Percentiles rank a stretch among this genome's conserved stretches.
These are phyloP conservation scores for Gibbula magus DNA, from an alignment of 2,888 invertebrate species.

Conservation along the genomic window DNA sequence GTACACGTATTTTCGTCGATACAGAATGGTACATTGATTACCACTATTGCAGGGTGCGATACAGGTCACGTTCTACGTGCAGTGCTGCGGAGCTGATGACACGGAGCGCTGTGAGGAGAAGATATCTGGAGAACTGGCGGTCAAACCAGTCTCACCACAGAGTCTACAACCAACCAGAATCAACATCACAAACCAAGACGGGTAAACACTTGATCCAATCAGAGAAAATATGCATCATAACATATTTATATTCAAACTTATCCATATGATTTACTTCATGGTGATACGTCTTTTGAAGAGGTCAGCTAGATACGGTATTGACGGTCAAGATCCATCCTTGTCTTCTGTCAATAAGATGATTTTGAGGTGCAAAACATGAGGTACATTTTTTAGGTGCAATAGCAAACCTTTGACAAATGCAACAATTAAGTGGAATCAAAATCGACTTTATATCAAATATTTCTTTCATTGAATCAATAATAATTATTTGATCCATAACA, in stretches of 20 bases:
- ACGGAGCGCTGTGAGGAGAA: conserved; percentile 9
- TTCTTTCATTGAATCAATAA: too few species aligned
- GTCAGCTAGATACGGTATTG: background rate
- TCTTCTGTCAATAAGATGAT: too few species aligned
- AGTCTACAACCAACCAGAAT: background rate
- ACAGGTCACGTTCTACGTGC: background rate
- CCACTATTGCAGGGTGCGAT: background rate
- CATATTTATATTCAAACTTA: background rate
- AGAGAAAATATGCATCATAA: background rate
- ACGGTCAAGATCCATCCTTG: too few species aligned
- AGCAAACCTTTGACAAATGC: too few species aligned
- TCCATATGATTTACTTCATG: background rate
- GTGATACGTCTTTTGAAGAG: background rate
- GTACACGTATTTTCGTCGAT: background rate
- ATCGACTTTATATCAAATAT: too few species aligned
- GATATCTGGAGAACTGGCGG: background rate
- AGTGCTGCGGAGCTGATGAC: conserved; percentile 20
- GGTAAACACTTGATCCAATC: background rate
- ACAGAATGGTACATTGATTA: background rate
- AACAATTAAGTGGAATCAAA: too few species aligned
- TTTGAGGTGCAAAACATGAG: too few species aligned
- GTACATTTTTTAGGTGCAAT: too few species aligned
- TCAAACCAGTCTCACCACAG: background rate
- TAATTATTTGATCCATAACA: too few species aligned
- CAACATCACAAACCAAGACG: background rate